These are phyloP conservation scores for Thomomys bottae DNA, from an alignment of 2,113 vertebrate species.

Conservation along the genomic window DNA sequence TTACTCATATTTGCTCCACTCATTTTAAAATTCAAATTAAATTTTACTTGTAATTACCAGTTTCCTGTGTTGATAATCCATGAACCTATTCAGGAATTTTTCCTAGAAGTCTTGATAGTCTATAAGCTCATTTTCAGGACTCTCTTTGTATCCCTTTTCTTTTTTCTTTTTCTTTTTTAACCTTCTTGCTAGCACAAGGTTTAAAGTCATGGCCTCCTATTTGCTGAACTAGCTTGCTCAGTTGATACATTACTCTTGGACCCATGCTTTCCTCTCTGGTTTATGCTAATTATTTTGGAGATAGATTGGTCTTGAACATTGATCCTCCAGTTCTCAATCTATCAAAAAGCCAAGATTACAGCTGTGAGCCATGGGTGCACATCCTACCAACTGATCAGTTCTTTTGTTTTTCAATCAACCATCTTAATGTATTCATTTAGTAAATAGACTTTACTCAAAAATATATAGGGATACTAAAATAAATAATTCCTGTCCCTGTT, in stretches of 20 bases:
- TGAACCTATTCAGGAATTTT: background rate
- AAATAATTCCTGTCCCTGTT: background rate
- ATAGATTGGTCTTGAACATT: too few relatives aligned
- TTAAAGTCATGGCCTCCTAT: too few relatives aligned
- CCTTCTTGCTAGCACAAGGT: background rate
- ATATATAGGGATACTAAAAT: background rate
- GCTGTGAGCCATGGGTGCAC: too few relatives aligned
- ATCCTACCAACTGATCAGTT: background rate
- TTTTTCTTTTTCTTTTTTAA: background rate
- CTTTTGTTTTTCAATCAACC: background rate
- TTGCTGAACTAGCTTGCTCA: too few relatives aligned
- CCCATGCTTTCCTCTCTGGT: too few relatives aligned
- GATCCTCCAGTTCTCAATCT: too few relatives aligned
- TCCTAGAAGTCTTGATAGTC: background rate
- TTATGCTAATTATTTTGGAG: too few relatives aligned
- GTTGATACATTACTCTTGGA: too few relatives aligned
- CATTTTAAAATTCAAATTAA: conserved; percentile 15
- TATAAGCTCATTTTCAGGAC: background rate
- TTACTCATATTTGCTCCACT: background rate
- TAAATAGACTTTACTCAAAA: background rate
- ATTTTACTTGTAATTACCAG: background rate
- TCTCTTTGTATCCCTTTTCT: background rate
- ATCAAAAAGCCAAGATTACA: too few relatives aligned
- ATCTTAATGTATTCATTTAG: background rate
- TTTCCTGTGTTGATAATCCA: background rate